phyloP scores from a whole-genome alignment of 2,113 vertebrate species.

The Chaetura pelagica region DNA sequence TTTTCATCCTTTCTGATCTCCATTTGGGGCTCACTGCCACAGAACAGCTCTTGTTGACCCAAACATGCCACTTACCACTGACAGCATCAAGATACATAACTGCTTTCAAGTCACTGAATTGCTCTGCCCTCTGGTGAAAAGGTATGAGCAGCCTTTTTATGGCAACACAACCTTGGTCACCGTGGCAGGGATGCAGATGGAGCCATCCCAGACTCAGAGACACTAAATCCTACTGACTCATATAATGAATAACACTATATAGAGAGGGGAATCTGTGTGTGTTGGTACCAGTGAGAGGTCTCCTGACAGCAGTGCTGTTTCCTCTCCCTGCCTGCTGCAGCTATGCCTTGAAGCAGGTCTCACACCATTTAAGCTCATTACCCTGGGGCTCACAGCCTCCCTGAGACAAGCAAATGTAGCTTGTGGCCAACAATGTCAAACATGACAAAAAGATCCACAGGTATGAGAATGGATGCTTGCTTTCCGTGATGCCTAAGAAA shows the following conservation, averaged over 20 bases:
- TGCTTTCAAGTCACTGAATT: not conserved
- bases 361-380: slow-evolving; percentile 2
- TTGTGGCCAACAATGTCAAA: not conserved
- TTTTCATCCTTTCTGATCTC: not conserved
- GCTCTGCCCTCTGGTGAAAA: not conserved
- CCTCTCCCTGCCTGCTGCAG: not conserved
- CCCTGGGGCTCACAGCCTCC: not conserved
- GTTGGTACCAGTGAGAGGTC: not conserved
- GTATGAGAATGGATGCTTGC: not conserved
- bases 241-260: not conserved
- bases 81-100: not conserved
- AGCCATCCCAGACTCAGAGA: not conserved
- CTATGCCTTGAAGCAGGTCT: slow-evolving; percentile 5
- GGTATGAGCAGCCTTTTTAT: not conserved
- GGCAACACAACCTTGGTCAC: not conserved
- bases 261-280: not conserved
- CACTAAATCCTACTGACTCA: not conserved
- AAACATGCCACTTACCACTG: not conserved
- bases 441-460: not conserved
- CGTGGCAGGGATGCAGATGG: not conserved
- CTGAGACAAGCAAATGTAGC: not conserved
- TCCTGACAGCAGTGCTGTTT: not conserved
- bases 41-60: not conserved
- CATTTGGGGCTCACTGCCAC: not conserved
- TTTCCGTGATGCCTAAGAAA: not conserved